These are phyloP conservation scores for Latrodectus hesperus DNA, from an alignment of 2,888 invertebrate species.

Conservation along the genomic window DNA sequence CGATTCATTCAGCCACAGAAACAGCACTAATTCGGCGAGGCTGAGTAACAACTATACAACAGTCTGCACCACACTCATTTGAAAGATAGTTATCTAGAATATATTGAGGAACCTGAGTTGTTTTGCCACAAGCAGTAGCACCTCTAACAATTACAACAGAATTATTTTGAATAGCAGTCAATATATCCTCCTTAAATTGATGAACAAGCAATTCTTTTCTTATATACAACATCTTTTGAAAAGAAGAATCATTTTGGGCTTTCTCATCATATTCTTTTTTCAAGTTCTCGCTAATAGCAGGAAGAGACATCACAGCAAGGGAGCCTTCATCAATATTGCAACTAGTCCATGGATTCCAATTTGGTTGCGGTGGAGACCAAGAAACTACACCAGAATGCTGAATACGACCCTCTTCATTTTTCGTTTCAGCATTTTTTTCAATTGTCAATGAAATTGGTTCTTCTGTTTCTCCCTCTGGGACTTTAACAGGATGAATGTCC, in stretches of 20 bases:
- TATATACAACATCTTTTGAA: constrained; percentile 77
- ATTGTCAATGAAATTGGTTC: constrained; percentile 50
- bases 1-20: constrained; percentile 95
- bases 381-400: constrained; percentile 87
- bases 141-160: constrained; percentile 94
- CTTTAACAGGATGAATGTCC: constrained; percentile 71
- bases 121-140: constrained; percentile 96
- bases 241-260: constrained; percentile 79
- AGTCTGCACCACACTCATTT: constrained; percentile 91
- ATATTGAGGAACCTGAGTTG: constrained; percentile 96
- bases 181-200: constrained; percentile 83
- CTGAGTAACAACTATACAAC: constrained; percentile 93
- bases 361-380: constrained; percentile 96
- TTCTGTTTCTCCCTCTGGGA: constrained; percentile 39
- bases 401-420: constrained; percentile 77
- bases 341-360: constrained; percentile 98
- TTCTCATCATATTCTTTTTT: constrained; percentile 81
- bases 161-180: constrained; percentile 92
- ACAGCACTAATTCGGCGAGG: constrained; percentile 97
- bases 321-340: constrained; percentile 96
- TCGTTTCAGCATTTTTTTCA: constrained; percentile 52
- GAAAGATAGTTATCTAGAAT: constrained; percentile 94
- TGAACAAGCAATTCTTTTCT: constrained; percentile 88
- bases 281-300: constrained; percentile 83
- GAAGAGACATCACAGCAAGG: constrained; percentile 77